Base-by-base conservation (phyloP, 2,888 invertebrate genomes). In the Eilema caniola region DNA sequence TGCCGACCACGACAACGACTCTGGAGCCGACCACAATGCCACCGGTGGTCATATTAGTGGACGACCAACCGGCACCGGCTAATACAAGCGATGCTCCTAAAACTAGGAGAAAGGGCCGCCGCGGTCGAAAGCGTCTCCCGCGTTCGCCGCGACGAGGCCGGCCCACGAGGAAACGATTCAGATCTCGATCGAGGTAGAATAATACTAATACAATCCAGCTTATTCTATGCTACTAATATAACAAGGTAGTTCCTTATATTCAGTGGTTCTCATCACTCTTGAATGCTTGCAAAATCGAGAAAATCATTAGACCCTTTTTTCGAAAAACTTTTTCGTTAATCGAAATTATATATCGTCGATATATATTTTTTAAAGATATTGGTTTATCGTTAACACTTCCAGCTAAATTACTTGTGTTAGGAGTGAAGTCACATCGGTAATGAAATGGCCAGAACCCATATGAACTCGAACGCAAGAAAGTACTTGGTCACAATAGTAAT, bases 151-250 rank as follows among this genome's bases (percentile, higher is more conserved):
- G 95, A 65, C 88, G 95, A 23, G 94, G 94, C 61, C 84, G 95
- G 71, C 95, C 95, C 4, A 95, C 94, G 14, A 89, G 95, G 82
- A 95, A 95, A 91, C 90, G 95, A 77, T 95, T 94, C 90, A 94
- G 95, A 95, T 86, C 91, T 80, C 91, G 94, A 90, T 89, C 86
- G 69, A 88, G 87, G 87, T 87, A 74, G 20, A 28, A 20, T 10
- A 28, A 24, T 2, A 24, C 3, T 12, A 59, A 1, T 4, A 16
- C 20, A 1, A 53, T 53, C 1, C 20, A 53, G n/a, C n/a, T n/a
- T n/a, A n/a, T n/a, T n/a, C 3, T 3, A 28, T 28, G 5, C 28
- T 28, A 28, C 28, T 28, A 4, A 28, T 28, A 33, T 7, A 33
- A 33, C 8, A 33, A 33, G 1, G 3, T 37, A 37, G 12, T 12